Evolutionary conservation across 2,888 invertebrate species (phyloP).

Genomic region (Epistrophe eligans): DNA sequence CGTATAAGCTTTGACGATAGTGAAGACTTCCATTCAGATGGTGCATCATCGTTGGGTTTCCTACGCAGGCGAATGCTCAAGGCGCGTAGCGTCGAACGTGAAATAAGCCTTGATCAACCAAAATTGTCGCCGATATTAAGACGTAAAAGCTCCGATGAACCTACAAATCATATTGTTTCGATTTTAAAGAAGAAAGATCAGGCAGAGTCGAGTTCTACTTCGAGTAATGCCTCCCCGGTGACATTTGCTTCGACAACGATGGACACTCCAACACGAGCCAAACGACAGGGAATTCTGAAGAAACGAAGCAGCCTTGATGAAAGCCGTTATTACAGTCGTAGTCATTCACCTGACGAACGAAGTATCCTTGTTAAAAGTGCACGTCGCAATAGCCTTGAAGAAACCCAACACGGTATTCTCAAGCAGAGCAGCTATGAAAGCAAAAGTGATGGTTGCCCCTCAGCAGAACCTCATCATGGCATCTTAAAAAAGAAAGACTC

Average conservation of each 20-base stretch:
- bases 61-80: conserved; percentile 78
- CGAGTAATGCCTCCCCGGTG: conserved; percentile 88
- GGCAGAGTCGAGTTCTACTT: conserved; percentile 84
- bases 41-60: conserved; percentile 69
- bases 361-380: conserved; percentile 83
- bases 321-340: conserved; percentile 83
- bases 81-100: conserved; percentile 79
- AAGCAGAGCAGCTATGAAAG: conserved; percentile 90
- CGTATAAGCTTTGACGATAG: conserved; percentile 75
- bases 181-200: conserved; percentile 89
- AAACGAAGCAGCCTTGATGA: conserved; percentile 93
- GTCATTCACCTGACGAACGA: conserved; percentile 83
- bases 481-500: conserved; percentile 88
- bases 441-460: conserved; percentile 87
- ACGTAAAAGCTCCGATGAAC: conserved; percentile 84
- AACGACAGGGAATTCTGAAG: conserved; percentile 92
- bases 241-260: conserved; percentile 92
- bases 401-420: conserved; percentile 88
- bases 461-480: conserved; percentile 87
- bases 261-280: conserved; percentile 86
- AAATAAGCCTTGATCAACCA: conserved; percentile 77
- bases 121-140: conserved; percentile 80
- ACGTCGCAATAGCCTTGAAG: conserved; percentile 83
- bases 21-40: conserved; percentile 69
- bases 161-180: conserved; percentile 85